These are phyloP conservation scores for Leucopsar rothschildi DNA, from an alignment of 2,113 vertebrate species.

Conservation along the genomic window DNA sequence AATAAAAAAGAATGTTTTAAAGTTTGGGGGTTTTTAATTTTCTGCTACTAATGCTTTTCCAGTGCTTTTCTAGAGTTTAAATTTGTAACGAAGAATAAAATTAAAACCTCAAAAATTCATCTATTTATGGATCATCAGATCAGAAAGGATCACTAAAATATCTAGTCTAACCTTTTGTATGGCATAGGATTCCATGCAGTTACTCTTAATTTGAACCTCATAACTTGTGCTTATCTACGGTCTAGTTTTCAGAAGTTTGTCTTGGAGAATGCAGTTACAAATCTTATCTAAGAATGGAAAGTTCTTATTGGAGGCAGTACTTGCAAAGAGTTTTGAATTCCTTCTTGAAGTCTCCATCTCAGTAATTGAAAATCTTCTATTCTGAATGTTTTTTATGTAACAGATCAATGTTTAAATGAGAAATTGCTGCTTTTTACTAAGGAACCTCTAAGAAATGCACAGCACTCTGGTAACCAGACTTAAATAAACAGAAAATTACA, in stretches of 20 bases:
- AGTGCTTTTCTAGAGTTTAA: not conserved
- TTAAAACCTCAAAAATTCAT: not conserved
- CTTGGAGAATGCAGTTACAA: not conserved
- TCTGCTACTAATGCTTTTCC: not conserved
- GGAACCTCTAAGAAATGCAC: not conserved
- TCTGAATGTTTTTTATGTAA: not conserved
- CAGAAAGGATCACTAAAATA: not conserved
- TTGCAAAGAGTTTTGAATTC: not conserved
- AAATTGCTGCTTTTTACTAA: not conserved
- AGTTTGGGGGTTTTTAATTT: not conserved
- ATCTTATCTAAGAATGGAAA: not conserved
- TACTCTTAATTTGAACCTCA: not conserved
- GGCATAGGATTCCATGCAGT: not conserved
- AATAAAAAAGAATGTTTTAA: not conserved
- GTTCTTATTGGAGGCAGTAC: not conserved
- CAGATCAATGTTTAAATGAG: not conserved
- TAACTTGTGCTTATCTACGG: not conserved
- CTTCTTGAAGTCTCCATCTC: not conserved
- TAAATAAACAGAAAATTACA: not conserved
- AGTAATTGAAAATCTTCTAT: not conserved
- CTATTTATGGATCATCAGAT: not conserved
- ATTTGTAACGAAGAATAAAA: not conserved
- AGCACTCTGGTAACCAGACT: not conserved
- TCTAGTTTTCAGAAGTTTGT: not conserved
- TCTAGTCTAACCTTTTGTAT: not conserved